A percentile compares a stretch with the other conserved stretches of the same genome.
Evolutionary conservation across 2,113 vertebrate species (phyloP).

Genomic region (Orientallactaga bullata): DNA sequence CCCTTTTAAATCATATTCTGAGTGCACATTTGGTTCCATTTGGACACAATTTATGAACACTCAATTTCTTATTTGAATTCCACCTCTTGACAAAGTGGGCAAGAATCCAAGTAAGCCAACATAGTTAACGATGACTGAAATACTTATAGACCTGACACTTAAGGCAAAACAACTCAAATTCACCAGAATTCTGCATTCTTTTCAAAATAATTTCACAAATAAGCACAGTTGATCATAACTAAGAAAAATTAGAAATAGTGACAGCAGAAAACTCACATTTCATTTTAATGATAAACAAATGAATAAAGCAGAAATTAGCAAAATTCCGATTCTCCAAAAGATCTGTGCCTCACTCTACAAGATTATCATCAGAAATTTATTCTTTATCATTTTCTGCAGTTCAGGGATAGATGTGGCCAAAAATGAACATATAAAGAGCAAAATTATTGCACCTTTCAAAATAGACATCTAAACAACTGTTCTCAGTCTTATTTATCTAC

Average conservation of each 20-base stretch:
- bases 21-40: constrained; percentile 73
- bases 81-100: constrained; percentile 75
- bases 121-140: constrained; percentile 59
- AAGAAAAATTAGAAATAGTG: constrained; percentile 8
- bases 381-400: not conserved
- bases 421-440: constrained; percentile 24
- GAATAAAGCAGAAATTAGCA: constrained; percentile 1
- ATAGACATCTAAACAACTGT: constrained; percentile 44
- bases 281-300: constrained; percentile 2
- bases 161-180: constrained; percentile 67
- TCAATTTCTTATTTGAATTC: constrained; percentile 74
- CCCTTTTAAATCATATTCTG: constrained; percentile 79
- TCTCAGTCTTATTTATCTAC: not conserved
- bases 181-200: constrained; percentile 14
- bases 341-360: not conserved
- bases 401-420: not conserved
- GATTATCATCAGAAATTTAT: not conserved
- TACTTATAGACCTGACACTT: constrained; percentile 30
- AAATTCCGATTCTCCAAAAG: not conserved
- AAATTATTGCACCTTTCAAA: constrained; percentile 62
- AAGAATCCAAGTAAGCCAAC: constrained; percentile 68
- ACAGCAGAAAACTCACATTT: constrained; percentile 9
- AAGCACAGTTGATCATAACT: constrained; percentile 8
- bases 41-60: constrained; percentile 69
- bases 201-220: constrained; percentile 42